These are phyloP conservation scores for Leptinotarsa lineolata DNA, from an alignment of 1,140 invertebrate species.

Conservation along the genomic window DNA sequence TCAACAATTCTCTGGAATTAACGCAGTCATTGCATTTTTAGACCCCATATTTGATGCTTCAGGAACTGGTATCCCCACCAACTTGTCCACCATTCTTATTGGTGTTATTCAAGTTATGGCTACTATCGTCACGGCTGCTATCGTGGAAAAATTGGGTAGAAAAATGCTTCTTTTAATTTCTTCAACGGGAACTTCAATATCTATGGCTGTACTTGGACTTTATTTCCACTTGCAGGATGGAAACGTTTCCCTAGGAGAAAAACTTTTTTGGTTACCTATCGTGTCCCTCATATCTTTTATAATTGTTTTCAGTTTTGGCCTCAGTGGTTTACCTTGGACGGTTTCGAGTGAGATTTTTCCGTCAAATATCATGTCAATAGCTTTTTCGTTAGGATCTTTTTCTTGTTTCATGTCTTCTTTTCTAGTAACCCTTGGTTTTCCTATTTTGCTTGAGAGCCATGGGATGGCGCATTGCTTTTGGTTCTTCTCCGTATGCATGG, in stretches of 20 bases:
- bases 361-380: constrained; percentile 72
- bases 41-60: constrained; percentile 73
- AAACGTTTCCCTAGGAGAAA: constrained; percentile 32
- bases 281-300: constrained; percentile 45
- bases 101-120: constrained; percentile 78
- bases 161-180: constrained; percentile 73
- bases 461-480: constrained; percentile 76
- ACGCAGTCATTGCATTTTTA: constrained; percentile 83
- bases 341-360: constrained; percentile 83
- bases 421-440: constrained; percentile 78
- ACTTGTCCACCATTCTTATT: constrained; percentile 71
- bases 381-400: constrained; percentile 72
- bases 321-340: constrained; percentile 83
- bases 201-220: constrained; percentile 44
- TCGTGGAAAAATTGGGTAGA: constrained; percentile 78
- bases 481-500: constrained; percentile 70
- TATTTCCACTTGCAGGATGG: constrained; percentile 50
- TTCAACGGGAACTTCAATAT: constrained; percentile 61
- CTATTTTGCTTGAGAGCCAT: constrained; percentile 61
- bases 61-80: constrained; percentile 61
- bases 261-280: constrained; percentile 50
- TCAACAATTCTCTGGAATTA: constrained; percentile 85
- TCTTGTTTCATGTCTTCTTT: constrained; percentile 80
- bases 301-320: constrained; percentile 58
- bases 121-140: constrained; percentile 68